phyloP scores from a whole-genome alignment of 2,888 invertebrate genomes.

The Ariolimax columbianus region DNA sequence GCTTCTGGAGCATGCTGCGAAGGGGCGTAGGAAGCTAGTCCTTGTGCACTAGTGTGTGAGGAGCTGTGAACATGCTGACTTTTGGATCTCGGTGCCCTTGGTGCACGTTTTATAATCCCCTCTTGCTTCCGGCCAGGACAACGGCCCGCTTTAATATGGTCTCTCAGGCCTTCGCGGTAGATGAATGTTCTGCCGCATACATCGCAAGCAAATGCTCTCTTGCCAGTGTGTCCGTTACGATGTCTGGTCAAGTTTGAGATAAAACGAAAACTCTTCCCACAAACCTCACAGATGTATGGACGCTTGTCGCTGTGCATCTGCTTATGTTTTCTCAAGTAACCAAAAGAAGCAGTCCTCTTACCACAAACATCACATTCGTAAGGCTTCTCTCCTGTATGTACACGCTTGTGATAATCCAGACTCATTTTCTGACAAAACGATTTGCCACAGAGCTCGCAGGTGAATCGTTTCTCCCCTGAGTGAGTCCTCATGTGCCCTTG shows the following conservation, averaged over 20 bases:
- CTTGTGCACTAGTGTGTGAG: neutral
- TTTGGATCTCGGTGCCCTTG: constrained; percentile 12
- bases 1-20: constrained; percentile 6
- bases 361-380: constrained; percentile 35
- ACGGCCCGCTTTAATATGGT: constrained; percentile 30
- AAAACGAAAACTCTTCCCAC: constrained; percentile 17
- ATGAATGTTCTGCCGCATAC: constrained; percentile 28
- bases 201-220: constrained; percentile 27
- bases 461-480: constrained; percentile 25
- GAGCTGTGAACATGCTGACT: neutral
- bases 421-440: constrained; percentile 22
- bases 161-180: constrained; percentile 16
- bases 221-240: constrained; percentile 20
- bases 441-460: constrained; percentile 23
- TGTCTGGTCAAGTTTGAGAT: constrained; percentile 26
- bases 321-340: constrained; percentile 3
- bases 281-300: constrained; percentile 19
- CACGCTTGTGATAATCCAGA: constrained; percentile 10
- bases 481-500: constrained; percentile 37
- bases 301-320: constrained; percentile 27
- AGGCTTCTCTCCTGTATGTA: constrained; percentile 8
- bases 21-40: neutral
- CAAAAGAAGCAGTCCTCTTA: neutral
- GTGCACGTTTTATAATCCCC: neutral
- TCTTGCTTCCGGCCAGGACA: constrained; percentile 34